Percentiles rank a stretch among this genome's conserved stretches.
These are phyloP conservation scores for Ypsolopha sequella DNA, from an alignment of 2,888 invertebrate genomes.

Conservation along the genomic window DNA sequence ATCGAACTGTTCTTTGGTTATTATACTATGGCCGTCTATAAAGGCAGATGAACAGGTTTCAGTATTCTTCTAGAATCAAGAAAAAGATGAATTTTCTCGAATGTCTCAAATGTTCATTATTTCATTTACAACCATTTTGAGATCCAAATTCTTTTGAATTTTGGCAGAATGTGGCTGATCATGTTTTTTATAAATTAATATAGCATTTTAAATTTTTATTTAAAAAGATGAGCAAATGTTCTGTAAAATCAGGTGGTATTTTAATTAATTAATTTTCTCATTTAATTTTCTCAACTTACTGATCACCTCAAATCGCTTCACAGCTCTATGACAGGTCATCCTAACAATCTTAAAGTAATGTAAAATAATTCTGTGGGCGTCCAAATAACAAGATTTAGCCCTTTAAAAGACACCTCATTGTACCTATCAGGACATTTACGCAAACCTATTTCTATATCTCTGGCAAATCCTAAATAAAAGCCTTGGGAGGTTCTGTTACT, in stretches of 20 bases:
- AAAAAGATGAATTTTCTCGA: neutral
- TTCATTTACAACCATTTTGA: neutral
- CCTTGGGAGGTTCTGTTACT: conserved; percentile 6
- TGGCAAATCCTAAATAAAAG: conserved; percentile 10
- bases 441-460: conserved; percentile 38
- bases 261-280: neutral
- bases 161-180: neutral
- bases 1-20: neutral
- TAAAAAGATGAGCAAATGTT: neutral
- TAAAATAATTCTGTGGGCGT: conserved; percentile 53
- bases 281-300: no score
- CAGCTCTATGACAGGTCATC: conserved; percentile 1
- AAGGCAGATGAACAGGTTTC: no score
- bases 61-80: neutral
- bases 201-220: neutral
- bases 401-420: conserved; percentile 62
- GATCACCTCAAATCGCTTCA: neutral
- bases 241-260: neutral
- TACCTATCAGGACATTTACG: conserved; percentile 46
- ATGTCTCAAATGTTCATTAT: neutral
- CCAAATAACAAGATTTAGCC: conserved; percentile 64
- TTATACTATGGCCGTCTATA: no score
- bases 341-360: conserved; percentile 15
- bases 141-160: neutral
- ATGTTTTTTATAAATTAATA: neutral